Conservation (phyloP, 2,797 vertebrate genomes). For the Chaunax sp. region DNA sequence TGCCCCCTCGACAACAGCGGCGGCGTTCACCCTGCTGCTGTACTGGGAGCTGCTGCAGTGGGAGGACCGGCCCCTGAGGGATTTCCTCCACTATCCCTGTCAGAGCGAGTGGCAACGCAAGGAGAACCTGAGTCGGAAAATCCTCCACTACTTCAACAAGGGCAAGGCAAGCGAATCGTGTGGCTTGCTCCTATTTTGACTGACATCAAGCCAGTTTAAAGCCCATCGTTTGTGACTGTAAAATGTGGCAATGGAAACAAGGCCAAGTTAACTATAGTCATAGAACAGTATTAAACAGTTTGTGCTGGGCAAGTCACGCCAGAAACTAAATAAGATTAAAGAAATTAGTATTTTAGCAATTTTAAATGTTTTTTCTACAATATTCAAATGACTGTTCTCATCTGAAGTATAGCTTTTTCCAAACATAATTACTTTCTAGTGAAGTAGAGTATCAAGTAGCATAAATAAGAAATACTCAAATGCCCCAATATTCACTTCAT, state of each 20-base stretch:
- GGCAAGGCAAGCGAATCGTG: slow-evolving; percentile 88
- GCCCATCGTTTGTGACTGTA: slow-evolving; percentile 5
- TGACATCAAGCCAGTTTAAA: slow-evolving; percentile 23
- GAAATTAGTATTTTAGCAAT: no score
- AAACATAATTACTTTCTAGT: slow-evolving; percentile 19
- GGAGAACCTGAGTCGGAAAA: slow-evolving; percentile 97
- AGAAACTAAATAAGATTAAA: slow-evolving; percentile 14
- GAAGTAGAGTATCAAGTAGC: neutral
- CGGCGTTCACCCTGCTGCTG: slow-evolving; percentile 95
- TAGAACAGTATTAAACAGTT: neutral
- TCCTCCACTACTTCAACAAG: slow-evolving; percentile 99
- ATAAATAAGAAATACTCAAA: no score
- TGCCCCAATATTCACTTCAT: no score
- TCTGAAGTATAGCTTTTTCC: no score
- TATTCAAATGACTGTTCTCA: no score
- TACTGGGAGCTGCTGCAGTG: slow-evolving; percentile 99
- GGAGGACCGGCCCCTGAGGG: slow-evolving; percentile 96
- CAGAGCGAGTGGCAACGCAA: slow-evolving; percentile 99
- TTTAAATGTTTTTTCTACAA: no score
- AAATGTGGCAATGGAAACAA: neutral
- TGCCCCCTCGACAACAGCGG: slow-evolving; percentile 83
- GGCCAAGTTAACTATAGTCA: neutral
- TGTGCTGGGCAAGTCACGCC: no score
- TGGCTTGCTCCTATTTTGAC: slow-evolving; percentile 3
- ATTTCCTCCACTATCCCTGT: slow-evolving; percentile 97